A percentile compares a stretch with the other conserved stretches of the same genome.
Evolutionary conservation across 2,113 vertebrate species (phyloP).

Genomic region (Ictidomys tridecemlineatus): DNA sequence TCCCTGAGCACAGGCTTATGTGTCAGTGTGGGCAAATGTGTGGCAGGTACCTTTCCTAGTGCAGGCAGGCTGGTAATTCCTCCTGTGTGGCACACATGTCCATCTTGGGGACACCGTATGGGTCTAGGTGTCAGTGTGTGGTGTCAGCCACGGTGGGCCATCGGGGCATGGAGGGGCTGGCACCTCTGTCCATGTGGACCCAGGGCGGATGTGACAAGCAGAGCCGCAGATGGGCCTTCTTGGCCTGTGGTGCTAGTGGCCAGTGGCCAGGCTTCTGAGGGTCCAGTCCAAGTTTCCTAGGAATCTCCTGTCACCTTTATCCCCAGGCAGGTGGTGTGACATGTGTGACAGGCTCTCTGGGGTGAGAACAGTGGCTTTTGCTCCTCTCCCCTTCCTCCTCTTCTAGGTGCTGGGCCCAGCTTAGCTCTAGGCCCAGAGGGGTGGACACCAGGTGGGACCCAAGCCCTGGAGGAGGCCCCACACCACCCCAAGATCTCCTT

Average conservation of each 20-base stretch:
- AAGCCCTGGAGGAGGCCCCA: slow-evolving; percentile 2
- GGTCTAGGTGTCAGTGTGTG: not conserved
- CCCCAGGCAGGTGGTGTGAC: not conserved
- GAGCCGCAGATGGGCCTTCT: not conserved
- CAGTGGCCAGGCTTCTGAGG: not conserved
- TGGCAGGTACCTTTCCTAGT: no score
- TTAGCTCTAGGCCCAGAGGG: not conserved
- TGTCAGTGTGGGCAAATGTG: not conserved
- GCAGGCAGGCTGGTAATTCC: not conserved
- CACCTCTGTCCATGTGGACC: not conserved
- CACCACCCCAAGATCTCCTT: not conserved
- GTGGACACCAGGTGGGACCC: not conserved
- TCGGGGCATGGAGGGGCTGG: not conserved
- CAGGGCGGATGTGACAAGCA: not conserved
- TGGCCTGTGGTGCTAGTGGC: not conserved
- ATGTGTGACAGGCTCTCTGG: not conserved
- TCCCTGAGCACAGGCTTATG: not conserved
- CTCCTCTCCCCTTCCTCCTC: not conserved
- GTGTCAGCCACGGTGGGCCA: not conserved
- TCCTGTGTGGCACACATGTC: not conserved
- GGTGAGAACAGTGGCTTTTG: not conserved
- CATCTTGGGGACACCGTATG: not conserved
- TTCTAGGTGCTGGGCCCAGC: not conserved
- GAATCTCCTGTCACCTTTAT: not conserved
- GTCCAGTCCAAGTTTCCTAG: not conserved